phyloP scores from a whole-genome alignment of 2,797 vertebrate genomes.

The Limosa lapponica region DNA sequence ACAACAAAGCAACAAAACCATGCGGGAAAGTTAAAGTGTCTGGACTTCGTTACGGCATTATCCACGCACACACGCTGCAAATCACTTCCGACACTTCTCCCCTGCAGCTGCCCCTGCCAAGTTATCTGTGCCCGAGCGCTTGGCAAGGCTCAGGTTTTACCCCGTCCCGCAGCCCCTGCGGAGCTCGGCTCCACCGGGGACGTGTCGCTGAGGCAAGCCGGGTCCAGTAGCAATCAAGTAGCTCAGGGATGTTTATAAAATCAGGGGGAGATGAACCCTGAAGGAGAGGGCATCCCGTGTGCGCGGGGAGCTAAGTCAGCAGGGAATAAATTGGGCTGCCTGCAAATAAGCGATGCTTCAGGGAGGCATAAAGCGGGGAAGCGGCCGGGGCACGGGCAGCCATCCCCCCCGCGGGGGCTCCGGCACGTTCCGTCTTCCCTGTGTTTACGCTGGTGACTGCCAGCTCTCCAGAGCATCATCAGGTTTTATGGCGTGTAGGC shows the following conservation, averaged over 20 bases:
- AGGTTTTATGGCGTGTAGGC: conserved; percentile 48
- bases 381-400: background rate
- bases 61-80: background rate
- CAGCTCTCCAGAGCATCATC: conserved; percentile 26
- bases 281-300: background rate
- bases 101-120: background rate
- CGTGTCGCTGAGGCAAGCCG: background rate
- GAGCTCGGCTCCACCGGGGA: background rate
- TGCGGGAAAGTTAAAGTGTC: background rate
- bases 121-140: background rate
- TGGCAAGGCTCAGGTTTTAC: conserved; percentile 38
- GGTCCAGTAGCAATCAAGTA: background rate
- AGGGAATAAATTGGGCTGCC: conserved; percentile 27
- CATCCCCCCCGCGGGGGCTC: background rate
- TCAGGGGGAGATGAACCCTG: conserved; percentile 18
- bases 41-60: background rate
- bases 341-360: background rate
- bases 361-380: conserved; percentile 3
- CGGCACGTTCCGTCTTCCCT: background rate
- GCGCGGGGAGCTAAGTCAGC: background rate
- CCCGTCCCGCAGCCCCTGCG: background rate
- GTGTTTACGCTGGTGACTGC: conserved; percentile 14
- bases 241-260: conserved; percentile 2
- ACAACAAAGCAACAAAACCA: background rate
- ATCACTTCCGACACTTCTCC: background rate